Conservation (phyloP, 2,888 invertebrate species). For the Lissocephala sabroskyi region DNA sequence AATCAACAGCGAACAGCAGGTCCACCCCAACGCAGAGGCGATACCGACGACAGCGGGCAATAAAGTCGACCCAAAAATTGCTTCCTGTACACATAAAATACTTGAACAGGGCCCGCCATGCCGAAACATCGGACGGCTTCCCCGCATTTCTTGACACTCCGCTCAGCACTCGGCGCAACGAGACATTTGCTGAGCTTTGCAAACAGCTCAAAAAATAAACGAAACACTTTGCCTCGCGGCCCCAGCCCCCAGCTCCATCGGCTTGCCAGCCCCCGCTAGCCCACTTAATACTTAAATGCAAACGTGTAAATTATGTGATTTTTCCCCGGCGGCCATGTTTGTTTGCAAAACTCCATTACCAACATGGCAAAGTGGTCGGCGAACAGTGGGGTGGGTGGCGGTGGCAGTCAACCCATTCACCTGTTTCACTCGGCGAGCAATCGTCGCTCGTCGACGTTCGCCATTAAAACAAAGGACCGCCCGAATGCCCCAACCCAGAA, state of each 20-base stretch:
- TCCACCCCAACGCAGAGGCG: not conserved
- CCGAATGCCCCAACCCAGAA: too few relatives aligned
- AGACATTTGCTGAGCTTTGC: conserved; percentile 47
- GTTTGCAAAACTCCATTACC: conserved; percentile 61
- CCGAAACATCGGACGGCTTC: not conserved
- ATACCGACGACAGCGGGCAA: conserved; percentile 44
- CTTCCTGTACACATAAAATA: conserved; percentile 55
- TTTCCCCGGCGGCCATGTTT: conserved; percentile 65
- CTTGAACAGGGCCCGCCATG: conserved; percentile 23
- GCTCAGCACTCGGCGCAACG: conserved; percentile 6
- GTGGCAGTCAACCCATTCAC: conserved; percentile 18
- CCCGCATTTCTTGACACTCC: conserved; percentile 37
- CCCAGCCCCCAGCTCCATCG: not conserved
- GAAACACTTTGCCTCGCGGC: conserved; percentile 43
- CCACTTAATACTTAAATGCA: conserved; percentile 63
- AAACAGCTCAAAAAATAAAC: conserved; percentile 53
- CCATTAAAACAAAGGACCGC: conserved; percentile 47
- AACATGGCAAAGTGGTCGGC: conserved; percentile 50
- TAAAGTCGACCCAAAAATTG: conserved; percentile 61
- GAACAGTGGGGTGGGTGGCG: not conserved
- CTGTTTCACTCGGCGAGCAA: conserved; percentile 54
- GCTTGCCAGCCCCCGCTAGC: conserved; percentile 8
- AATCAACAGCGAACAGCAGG: conserved; percentile 45
- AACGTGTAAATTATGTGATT: conserved; percentile 64
- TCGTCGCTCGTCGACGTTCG: conserved; percentile 57